These are phyloP conservation scores for Trissolcus basalis DNA, from an alignment of 1,140 invertebrate species.

Conservation along the genomic window DNA sequence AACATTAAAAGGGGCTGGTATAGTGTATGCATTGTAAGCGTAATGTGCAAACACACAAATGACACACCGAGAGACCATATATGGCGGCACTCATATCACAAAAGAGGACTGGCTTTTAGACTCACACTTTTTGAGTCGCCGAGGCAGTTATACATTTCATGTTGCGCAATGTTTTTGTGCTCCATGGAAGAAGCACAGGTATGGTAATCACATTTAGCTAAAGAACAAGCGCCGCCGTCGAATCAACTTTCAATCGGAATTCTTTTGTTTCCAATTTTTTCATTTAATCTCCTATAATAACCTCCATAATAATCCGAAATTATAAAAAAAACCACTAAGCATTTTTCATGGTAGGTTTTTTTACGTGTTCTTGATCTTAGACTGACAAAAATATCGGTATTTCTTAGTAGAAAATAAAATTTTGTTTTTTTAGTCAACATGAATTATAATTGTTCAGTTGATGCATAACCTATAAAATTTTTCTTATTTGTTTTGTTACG, in stretches of 20 bases:
- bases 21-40: constrained; percentile 22
- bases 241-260: constrained; percentile 11
- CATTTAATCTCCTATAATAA: too few species aligned
- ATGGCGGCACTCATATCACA: constrained; percentile 42
- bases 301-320: too few species aligned
- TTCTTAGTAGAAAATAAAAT: too few species aligned
- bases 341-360: too few species aligned
- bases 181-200: constrained; percentile 21
- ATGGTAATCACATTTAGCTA: constrained; percentile 23
- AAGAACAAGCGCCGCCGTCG: constrained; percentile 11
- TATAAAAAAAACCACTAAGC: too few species aligned
- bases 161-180: constrained; percentile 52
- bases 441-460: too few species aligned
- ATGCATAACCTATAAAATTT: too few species aligned
- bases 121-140: constrained; percentile 23
- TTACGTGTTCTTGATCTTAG: too few species aligned
- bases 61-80: constrained; percentile 35
- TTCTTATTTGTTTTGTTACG: too few species aligned
- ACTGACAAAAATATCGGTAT: too few species aligned
- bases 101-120: constrained; percentile 39
- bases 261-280: too few species aligned
- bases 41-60: constrained; percentile 39
- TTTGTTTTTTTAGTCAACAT: too few species aligned
- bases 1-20: constrained; percentile 15
- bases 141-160: constrained; percentile 26